These are phyloP conservation scores for Montifringilla adamsi DNA, from an alignment of 2,113 vertebrate species.

Conservation along the genomic window DNA sequence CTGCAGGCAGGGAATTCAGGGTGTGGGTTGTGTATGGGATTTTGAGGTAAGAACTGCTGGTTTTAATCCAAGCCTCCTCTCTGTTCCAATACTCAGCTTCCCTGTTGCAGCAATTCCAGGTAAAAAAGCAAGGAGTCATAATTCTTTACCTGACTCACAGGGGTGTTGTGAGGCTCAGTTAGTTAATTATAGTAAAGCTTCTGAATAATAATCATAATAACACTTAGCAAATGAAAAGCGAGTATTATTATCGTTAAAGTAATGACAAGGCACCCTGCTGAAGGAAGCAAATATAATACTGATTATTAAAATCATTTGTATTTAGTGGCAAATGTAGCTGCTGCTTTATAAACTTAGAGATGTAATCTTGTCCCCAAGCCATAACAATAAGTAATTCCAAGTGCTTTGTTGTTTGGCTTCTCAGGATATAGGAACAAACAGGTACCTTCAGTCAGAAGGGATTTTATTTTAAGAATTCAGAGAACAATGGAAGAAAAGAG, in stretches of 20 bases:
- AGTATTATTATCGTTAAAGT: conserved; percentile 48
- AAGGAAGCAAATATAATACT: conserved; percentile 51
- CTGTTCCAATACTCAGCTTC: background rate
- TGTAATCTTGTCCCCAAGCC: conserved; percentile 40
- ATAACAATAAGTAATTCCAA: conserved; percentile 48
- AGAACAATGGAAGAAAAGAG: background rate
- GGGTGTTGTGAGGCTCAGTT: conserved; percentile 47
- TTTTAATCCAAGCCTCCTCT: background rate
- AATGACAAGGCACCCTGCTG: conserved; percentile 60
- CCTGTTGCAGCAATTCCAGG: background rate
- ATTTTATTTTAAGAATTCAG: conserved; percentile 1
- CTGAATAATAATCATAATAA: conserved; percentile 65
- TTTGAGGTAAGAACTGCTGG: background rate
- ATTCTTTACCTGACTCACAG: conserved; percentile 39
- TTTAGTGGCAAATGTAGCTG: conserved; percentile 27
- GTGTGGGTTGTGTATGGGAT: background rate
- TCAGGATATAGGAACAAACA: conserved; percentile 9
- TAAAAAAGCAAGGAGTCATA: background rate
- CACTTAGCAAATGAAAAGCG: conserved; percentile 59
- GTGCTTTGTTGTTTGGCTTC: conserved; percentile 29
- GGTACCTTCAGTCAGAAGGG: conserved; percentile 7
- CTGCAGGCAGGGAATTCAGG: background rate
- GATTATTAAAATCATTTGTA: conserved; percentile 67
- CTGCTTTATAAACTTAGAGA: conserved; percentile 59
- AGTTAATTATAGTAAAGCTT: conserved; percentile 64